Evolutionary conservation across 2,113 vertebrate species (phyloP).

Genomic region (Vombatus ursinus): DNA sequence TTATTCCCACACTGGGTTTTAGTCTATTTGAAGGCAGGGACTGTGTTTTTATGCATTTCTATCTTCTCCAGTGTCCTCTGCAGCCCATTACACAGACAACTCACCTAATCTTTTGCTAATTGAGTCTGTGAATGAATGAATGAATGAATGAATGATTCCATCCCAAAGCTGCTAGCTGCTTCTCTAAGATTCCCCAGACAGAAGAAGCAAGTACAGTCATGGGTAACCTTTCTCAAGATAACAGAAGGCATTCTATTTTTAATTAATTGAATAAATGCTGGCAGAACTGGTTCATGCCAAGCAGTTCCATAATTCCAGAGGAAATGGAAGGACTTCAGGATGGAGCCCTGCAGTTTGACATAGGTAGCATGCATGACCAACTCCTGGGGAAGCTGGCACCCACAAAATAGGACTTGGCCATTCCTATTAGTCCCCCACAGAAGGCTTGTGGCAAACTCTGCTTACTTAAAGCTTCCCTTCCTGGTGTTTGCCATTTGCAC

Average conservation of each 20-base stretch:
- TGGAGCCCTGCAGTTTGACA: background rate
- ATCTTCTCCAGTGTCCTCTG: background rate
- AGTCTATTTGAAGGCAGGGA: background rate
- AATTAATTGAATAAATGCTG: constrained; percentile 4
- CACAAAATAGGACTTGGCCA: background rate
- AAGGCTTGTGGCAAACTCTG: background rate
- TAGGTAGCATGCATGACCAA: background rate
- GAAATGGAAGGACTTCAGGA: background rate
- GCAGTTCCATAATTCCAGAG: background rate
- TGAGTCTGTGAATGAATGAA: background rate
- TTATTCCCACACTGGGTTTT: background rate
- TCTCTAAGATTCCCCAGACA: background rate
- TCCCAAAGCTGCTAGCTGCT: background rate
- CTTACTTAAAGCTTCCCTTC: background rate
- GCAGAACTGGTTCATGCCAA: background rate
- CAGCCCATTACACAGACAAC: background rate
- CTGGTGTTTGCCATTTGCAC: background rate
- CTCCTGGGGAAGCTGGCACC: background rate
- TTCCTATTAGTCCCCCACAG: background rate
- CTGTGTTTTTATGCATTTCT: background rate
- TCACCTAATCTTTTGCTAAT: background rate
- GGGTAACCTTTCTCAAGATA: background rate
- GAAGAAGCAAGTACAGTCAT: background rate
- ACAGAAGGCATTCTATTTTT: constrained; percentile 16
- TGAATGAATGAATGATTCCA: background rate